Evolutionary conservation across 2,797 vertebrate genomes (phyloP), one percentile per base, ranked within the genome.

Genomic region (Phoeniculus purpureus): DNA sequence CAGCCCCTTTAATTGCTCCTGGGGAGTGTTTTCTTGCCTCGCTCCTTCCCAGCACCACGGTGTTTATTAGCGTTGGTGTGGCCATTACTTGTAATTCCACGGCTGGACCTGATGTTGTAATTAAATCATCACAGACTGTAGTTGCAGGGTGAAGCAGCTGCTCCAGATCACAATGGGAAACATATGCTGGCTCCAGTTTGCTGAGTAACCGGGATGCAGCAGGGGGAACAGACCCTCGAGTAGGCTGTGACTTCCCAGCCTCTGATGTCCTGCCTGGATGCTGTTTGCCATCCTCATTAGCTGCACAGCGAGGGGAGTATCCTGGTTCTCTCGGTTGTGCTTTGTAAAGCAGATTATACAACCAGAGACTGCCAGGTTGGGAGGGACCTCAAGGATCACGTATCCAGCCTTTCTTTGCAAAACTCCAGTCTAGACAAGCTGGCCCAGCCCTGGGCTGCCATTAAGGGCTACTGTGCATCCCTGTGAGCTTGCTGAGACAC

Each of bases 121-220:
- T 97, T 96, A 97, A 96, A 94, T 97, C 94, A 87, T 97, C 97
- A 96, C 90, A 92, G 90, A 90, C 93, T 92, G 94, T 82, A 91
- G 94, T 96, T 97, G 94, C 93, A 93, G 94, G 92, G 87, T 80
- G 43, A 90, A 97, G 93, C 97, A 97, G 96, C 97, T 97, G 97
- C 94, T 96, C 76, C 90, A 96, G 97, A 96, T 97, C 96, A 95
- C 22, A 93, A 92, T 92, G 81, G 82, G 94, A 94, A 93, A 94
- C 80, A 71, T 95, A 65, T 56, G 87, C 93, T 97, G 79, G 40
- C 95, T 94, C 85, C 94, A 95, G 91, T 96, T 96, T 95, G 90
- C 93, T 60, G 78, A 91, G 70, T 96, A 84, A 85, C 85, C 54
- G 37, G 90, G 73, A 66, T 85, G 72, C 68, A 50, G 58, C 20